Conservation (phyloP, 2,797 vertebrate species). For the Decapterus maruadsi region DNA sequence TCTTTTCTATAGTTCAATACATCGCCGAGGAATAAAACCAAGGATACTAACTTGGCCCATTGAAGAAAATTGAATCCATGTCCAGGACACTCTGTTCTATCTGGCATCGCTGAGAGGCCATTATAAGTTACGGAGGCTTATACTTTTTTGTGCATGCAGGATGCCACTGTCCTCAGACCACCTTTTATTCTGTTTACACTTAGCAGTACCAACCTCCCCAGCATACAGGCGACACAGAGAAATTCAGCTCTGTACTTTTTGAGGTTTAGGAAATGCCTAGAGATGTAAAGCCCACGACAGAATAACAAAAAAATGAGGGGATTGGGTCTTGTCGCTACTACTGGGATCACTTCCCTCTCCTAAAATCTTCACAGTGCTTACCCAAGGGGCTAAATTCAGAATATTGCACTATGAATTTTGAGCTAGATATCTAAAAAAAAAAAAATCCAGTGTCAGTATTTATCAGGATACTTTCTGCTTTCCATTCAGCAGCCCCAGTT, state of each 20-base stretch:
- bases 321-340: slow-evolving; percentile 46
- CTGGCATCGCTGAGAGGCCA: slow-evolving; percentile 66
- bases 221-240: slow-evolving; percentile 11
- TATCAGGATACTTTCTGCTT: not conserved
- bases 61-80: slow-evolving; percentile 69
- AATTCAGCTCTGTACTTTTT: slow-evolving; percentile 30
- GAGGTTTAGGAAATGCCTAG: slow-evolving; percentile 45
- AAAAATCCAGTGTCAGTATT: slow-evolving; percentile 16
- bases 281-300: slow-evolving; percentile 52
- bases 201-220: slow-evolving; percentile 38
- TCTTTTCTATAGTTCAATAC: slow-evolving; percentile 57
- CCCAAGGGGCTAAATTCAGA: slow-evolving; percentile 32
- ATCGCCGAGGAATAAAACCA: slow-evolving; percentile 57
- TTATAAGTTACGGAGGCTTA: slow-evolving; percentile 63
- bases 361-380: slow-evolving; percentile 29
- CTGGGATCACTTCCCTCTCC: slow-evolving; percentile 49
- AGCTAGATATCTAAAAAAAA: slow-evolving; percentile 7
- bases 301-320: slow-evolving; percentile 25
- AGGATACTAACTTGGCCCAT: slow-evolving; percentile 53
- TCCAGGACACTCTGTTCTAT: slow-evolving; percentile 61
- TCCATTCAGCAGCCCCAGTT: slow-evolving; percentile 7
- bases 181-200: slow-evolving; percentile 60
- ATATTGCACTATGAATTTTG: slow-evolving; percentile 13
- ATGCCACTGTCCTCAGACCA: slow-evolving; percentile 54
- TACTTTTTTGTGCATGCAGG: slow-evolving; percentile 62